Base-by-base conservation (phyloP, 2,113 vertebrate species). In the Sterna hirundo region DNA sequence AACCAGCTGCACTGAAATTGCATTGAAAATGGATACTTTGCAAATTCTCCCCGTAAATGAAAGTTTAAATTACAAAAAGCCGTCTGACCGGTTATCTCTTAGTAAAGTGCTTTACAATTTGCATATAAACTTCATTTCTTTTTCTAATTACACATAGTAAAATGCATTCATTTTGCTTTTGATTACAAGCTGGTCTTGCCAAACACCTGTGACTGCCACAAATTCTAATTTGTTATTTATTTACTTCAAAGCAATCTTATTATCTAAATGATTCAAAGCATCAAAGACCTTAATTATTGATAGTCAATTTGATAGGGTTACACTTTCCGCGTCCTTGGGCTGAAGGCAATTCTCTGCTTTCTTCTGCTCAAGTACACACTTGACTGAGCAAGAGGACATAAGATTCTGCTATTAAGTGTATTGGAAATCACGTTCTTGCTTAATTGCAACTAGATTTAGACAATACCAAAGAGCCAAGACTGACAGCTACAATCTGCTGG, bases 201-300 rank as follows among this genome's bases (percentile, higher is more conserved):
- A 98, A 98, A 98, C 97, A 99, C 98, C 98, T 98, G 98, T 98
- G 98, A 98, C 98, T 97, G 97, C 96, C 90, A 97, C 97, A 98
- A 98, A 97, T 98, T 97, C 93, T 97, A 98, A 98, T 98, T 97
- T 97, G 96, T 98, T 98, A 98, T 98, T 98, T 98, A 98, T 97
- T 97, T 97, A 98, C 98, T 98, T 98, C 97, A 98, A 97, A 98
- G 97, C 98, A 98, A 98, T 98, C 96, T 98, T 98, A 98, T 98
- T 98, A 98, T 98, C 96, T 97, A 98, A 98, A 98, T 95, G 96
- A 96, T 97, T 96, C 77, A 92, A 95, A 96, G 74, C 97, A 98
- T 98, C 97, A 97, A 98, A 98, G 97, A 90, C 95, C 92, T 98
- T 97, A 97, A 98, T 98, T 98, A 97, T 98, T 98, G 97, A 98